A percentile compares a stretch with the other conserved stretches of the same genome.
Conservation (phyloP, 2,888 invertebrate species). For the Caenorhabditis sp. region DNA sequence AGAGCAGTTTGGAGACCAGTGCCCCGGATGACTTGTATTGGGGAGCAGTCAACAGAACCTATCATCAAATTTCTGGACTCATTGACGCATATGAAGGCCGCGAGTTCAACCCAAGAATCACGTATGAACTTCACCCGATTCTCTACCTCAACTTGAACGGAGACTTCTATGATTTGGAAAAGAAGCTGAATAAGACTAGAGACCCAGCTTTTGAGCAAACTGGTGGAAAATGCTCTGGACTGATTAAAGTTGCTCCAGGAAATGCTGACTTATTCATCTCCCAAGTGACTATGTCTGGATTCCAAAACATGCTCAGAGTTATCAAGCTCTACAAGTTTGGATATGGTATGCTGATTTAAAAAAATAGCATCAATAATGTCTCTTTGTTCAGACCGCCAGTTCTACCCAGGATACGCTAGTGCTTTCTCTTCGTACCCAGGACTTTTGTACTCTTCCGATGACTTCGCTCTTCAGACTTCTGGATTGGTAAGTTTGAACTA, state of each 20-base stretch:
- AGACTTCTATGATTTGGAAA: constrained; percentile 77
- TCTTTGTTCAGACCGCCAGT: constrained; percentile 75
- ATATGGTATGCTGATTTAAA: constrained; percentile 80
- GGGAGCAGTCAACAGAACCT: constrained; percentile 75
- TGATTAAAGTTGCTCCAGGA: constrained; percentile 76
- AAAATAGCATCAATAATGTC: too few relatives aligned
- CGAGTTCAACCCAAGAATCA: constrained; percentile 61
- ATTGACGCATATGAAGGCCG: constrained; percentile 69
- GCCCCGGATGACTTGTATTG: constrained; percentile 77
- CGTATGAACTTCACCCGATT: constrained; percentile 74
- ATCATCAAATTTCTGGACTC: constrained; percentile 73
- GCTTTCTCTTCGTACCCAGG: constrained; percentile 79
- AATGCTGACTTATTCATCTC: constrained; percentile 77
- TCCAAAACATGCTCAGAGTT: constrained; percentile 76
- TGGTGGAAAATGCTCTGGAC: constrained; percentile 75
- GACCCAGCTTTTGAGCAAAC: constrained; percentile 69
- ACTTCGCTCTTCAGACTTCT: constrained; percentile 78
- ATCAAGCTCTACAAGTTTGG: constrained; percentile 83
- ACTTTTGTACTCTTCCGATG: constrained; percentile 79
- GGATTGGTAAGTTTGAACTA: constrained; percentile 64
- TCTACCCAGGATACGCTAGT: constrained; percentile 79
- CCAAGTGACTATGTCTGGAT: constrained; percentile 78
- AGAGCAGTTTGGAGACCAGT: constrained; percentile 63
- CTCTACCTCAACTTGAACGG: constrained; percentile 75
- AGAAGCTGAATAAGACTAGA: constrained; percentile 78